Evolutionary conservation across 2,888 invertebrate genomes (phyloP), one percentile per base, ranked within the genome.

Genomic region (Eupithecia abbreviata): DNA sequence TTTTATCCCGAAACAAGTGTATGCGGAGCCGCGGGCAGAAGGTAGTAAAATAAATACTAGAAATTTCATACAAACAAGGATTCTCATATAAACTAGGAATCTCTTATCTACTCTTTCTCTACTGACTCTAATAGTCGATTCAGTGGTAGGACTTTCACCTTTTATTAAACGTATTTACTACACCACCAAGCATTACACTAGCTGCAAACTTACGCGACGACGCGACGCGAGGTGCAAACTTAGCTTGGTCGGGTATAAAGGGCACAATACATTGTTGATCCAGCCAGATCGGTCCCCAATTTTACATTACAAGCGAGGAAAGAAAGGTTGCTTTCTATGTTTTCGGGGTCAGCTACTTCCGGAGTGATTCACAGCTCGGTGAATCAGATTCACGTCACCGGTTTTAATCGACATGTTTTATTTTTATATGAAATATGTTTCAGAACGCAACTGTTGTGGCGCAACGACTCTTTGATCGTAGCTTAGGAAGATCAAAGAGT

Each of bases 311-410:
- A 69, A 30, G 30, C 30, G 30, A 30, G 30, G 30, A 30, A 30
- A 30, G 30, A 0, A 30, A 30, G 77, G 74, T 65, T 78, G 80
- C 81, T 81, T 82, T 81, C 81, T 81, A 82, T 79, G 80, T 72
- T 80, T 82, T 82, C 76, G 82, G 82, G 82, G 82, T 81, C 82
- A 82, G 73, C 70, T 69, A 79, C 77, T 81, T 82, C 82, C 82
- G 81, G 75, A 67, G 76, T 82, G 80, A 81, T 73, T 82, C 82
- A 81, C 18, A 78, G 73, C 75, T 75, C 71, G 76, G 75, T 81
- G 79, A 81, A 80, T 82, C 82, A 78, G 74, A 73, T 49, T 12
- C 5, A 30, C 45, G 55, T 58, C 55, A 58, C 55, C 18, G 15
- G 15, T 66, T 66, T 66, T 66, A 66, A 66, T 66, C 66, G 66